A percentile compares a stretch with the other conserved stretches of the same genome.
Evolutionary conservation across 2,113 vertebrate genomes (phyloP).

Genomic region (Carassius auratus): DNA sequence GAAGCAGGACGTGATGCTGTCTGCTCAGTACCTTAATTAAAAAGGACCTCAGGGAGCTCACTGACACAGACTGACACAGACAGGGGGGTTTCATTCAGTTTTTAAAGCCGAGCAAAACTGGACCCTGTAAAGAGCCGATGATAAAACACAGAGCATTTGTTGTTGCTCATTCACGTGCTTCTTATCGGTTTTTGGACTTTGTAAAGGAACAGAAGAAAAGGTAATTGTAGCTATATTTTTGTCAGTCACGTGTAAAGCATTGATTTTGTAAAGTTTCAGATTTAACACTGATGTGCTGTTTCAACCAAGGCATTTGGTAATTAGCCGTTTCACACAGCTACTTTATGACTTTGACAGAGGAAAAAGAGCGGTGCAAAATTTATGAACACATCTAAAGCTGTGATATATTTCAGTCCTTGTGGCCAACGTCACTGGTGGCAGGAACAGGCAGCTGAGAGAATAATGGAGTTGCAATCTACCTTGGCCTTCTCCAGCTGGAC

Average conservation of each 20-base stretch:
- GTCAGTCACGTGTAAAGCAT: not conserved
- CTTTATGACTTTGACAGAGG: slow-evolving; percentile 10
- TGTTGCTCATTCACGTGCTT: slow-evolving; percentile 16
- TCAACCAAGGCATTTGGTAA: slow-evolving; percentile 16
- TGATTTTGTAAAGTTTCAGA: slow-evolving; percentile 10
- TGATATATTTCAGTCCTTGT: slow-evolving; percentile 12
- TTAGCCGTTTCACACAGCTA: slow-evolving; percentile 20
- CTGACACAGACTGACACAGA: slow-evolving; percentile 59
- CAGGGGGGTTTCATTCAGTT: slow-evolving; percentile 60
- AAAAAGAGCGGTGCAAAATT: not conserved
- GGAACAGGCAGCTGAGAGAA: not conserved
- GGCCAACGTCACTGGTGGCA: not conserved
- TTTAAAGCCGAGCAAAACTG: slow-evolving; percentile 23
- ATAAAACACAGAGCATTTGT: not conserved
- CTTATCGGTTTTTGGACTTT: not conserved
- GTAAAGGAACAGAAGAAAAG: not conserved
- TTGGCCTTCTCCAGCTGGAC: slow-evolving; percentile 97
- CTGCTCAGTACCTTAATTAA: slow-evolving; percentile 59
- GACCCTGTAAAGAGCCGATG: slow-evolving; percentile 20
- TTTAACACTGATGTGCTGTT: not conserved
- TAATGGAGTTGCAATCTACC: slow-evolving; percentile 72
- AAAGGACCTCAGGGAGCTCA: slow-evolving; percentile 54
- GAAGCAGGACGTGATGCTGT: slow-evolving; percentile 47
- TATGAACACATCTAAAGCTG: slow-evolving; percentile 2
- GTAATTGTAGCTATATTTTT: not conserved